Evolutionary conservation across 2,888 invertebrate genomes (phyloP).

Genomic region (Amblyteles armatorius): DNA sequence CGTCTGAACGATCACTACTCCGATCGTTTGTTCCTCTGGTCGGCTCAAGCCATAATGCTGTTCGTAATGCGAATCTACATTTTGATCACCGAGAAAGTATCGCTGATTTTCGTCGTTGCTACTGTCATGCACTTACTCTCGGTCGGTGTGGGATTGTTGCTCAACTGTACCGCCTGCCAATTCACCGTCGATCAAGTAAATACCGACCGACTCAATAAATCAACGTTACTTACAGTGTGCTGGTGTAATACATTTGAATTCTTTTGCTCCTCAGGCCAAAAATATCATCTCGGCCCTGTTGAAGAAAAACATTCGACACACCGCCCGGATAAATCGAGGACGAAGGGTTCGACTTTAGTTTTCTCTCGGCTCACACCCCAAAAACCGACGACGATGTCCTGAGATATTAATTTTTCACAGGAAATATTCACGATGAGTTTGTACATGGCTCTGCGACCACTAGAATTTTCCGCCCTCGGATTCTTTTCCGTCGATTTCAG

Average conservation of each 20-base stretch:
- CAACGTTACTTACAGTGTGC: background rate
- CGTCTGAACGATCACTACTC: slow-evolving; percentile 35
- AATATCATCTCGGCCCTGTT: background rate
- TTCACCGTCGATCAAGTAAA: slow-evolving; percentile 43
- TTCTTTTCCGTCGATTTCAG: slow-evolving; percentile 39
- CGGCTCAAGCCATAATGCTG: background rate
- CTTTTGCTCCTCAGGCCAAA: slow-evolving; percentile 25
- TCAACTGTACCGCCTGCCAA: slow-evolving; percentile 18
- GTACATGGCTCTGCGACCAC: slow-evolving; percentile 40
- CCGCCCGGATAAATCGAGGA: slow-evolving; percentile 36
- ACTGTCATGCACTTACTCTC: slow-evolving; percentile 3
- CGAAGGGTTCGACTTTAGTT: slow-evolving; percentile 36
- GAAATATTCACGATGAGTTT: slow-evolving; percentile 48
- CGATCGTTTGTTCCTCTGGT: slow-evolving; percentile 46
- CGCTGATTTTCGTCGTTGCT: background rate
- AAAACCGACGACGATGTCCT: background rate
- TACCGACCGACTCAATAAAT: background rate
- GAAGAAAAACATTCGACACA: slow-evolving; percentile 38
- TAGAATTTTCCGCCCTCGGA: slow-evolving; percentile 44
- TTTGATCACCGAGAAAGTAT: background rate
- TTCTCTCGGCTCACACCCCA: background rate
- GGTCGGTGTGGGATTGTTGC: background rate
- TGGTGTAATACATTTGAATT: background rate
- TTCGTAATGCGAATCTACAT: background rate
- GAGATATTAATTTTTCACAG: background rate